These are phyloP conservation scores for Helicoverpa armigera DNA, from an alignment of 1,140 invertebrate species.

Conservation along the genomic window DNA sequence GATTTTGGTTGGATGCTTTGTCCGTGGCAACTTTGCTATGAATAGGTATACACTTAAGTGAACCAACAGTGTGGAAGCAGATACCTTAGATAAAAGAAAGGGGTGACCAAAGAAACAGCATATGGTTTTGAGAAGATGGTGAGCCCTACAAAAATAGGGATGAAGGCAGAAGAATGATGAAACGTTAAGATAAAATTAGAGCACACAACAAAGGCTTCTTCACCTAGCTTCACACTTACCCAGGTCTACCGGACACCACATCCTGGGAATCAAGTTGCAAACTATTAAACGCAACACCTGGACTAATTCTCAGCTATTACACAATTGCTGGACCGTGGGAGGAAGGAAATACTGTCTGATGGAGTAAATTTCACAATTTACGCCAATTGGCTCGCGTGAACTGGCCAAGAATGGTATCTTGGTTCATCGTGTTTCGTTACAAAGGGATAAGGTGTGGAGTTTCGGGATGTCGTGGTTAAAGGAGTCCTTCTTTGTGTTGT, in stretches of 20 bases:
- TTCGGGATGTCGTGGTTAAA: background rate
- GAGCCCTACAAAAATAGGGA: too few relatives aligned
- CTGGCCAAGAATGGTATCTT: background rate
- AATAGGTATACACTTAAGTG: too few relatives aligned
- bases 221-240: background rate
- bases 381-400: slow-evolving; percentile 47
- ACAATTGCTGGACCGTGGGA: slow-evolving; percentile 60
- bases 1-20: too few relatives aligned
- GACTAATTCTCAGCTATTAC: slow-evolving; percentile 9
- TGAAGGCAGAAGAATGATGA: too few relatives aligned
- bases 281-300: slow-evolving; percentile 47
- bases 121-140: too few relatives aligned
- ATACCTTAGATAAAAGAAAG: too few relatives aligned
- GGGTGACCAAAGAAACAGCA: too few relatives aligned
- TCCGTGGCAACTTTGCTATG: too few relatives aligned
- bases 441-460: background rate
- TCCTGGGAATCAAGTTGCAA: slow-evolving; percentile 43
- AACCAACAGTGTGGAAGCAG: too few relatives aligned
- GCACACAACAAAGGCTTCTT: background rate
- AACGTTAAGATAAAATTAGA: too few relatives aligned
- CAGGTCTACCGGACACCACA: slow-evolving; percentile 5
- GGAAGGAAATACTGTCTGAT: slow-evolving; percentile 67
- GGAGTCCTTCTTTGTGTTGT: background rate
- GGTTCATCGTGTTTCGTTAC: slow-evolving; percentile 22
- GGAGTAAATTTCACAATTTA: slow-evolving; percentile 59